Evolutionary conservation across 2,797 vertebrate species (phyloP).

Genomic region (Chaetodon trifasciatus): DNA sequence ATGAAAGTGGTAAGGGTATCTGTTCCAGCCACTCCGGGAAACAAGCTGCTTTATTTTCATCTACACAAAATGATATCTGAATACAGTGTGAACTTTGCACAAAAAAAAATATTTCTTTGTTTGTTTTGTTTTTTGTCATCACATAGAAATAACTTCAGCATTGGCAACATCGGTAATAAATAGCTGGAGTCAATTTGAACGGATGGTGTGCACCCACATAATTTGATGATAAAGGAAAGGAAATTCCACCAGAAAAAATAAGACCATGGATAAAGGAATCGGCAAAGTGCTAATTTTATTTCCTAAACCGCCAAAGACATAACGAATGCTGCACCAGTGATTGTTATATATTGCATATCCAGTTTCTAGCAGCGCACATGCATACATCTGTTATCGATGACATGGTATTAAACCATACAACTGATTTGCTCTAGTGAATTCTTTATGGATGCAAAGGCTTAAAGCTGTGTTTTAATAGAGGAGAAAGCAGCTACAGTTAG

Average conservation of each 20-base stretch:
- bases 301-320: not conserved
- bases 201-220: not conserved
- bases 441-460: not conserved
- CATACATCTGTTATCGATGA: slow-evolving; percentile 16
- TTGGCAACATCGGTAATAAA: not conserved
- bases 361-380: not conserved
- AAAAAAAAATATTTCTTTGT: slow-evolving; percentile 6
- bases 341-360: not conserved
- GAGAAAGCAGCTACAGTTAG: not conserved
- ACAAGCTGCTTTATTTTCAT: slow-evolving; percentile 53
- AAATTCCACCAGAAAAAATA: not conserved
- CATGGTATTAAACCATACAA: not conserved
- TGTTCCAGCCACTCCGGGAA: slow-evolving; percentile 44
- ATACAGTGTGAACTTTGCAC: slow-evolving; percentile 38
- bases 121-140: not conserved
- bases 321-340: not conserved
- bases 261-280: not conserved
- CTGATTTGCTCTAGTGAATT: not conserved
- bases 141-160: slow-evolving; percentile 13
- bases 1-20: slow-evolving; percentile 55
- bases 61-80: slow-evolving; percentile 36
- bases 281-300: slow-evolving; percentile 13
- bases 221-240: slow-evolving; percentile 3
- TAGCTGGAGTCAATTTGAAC: not conserved
- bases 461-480: not conserved